phyloP scores from a whole-genome alignment of 2,797 vertebrate species.

The Danio choprae region DNA sequence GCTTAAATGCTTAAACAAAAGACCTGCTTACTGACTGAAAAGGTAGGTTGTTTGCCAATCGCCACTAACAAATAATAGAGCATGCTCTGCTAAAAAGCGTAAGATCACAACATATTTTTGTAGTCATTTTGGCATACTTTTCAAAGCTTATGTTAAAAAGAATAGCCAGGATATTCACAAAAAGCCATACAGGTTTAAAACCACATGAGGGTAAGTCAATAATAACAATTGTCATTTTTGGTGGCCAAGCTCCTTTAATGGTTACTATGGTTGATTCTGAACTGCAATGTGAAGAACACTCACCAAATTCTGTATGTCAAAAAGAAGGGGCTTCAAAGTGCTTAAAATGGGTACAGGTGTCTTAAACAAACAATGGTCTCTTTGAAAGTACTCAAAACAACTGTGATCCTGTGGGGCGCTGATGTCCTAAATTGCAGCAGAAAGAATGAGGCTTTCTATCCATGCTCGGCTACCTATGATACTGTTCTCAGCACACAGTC shows the following conservation, averaged over 20 bases:
- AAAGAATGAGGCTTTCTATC: slow-evolving; percentile 84
- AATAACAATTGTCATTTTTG: background rate
- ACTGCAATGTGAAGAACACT: background rate
- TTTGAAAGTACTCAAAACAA: slow-evolving; percentile 78
- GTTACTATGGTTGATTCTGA: background rate
- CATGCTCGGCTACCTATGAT: slow-evolving; percentile 82
- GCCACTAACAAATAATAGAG: too few relatives aligned
- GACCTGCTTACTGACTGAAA: too few relatives aligned
- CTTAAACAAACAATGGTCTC: slow-evolving; percentile 57
- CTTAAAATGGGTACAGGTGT: slow-evolving; percentile 52
- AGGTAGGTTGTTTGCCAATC: too few relatives aligned
- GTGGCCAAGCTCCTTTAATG: background rate
- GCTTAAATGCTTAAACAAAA: too few relatives aligned
- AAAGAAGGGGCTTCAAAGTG: slow-evolving; percentile 41
- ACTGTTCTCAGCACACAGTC: slow-evolving; percentile 83
- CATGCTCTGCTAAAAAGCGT: too few relatives aligned
- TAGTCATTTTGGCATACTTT: background rate
- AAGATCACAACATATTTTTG: too few relatives aligned
- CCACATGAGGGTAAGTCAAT: background rate
- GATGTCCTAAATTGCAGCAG: slow-evolving; percentile 85
- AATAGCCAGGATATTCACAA: background rate
- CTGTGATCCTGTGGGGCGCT: slow-evolving; percentile 80
- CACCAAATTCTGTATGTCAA: slow-evolving; percentile 18
- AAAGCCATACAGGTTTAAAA: background rate
- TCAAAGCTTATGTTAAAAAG: background rate